A percentile compares a stretch with the other conserved stretches of the same genome.
Conservation (phyloP, 2,797 vertebrate species). For the Lepilemur septentrionalis region DNA sequence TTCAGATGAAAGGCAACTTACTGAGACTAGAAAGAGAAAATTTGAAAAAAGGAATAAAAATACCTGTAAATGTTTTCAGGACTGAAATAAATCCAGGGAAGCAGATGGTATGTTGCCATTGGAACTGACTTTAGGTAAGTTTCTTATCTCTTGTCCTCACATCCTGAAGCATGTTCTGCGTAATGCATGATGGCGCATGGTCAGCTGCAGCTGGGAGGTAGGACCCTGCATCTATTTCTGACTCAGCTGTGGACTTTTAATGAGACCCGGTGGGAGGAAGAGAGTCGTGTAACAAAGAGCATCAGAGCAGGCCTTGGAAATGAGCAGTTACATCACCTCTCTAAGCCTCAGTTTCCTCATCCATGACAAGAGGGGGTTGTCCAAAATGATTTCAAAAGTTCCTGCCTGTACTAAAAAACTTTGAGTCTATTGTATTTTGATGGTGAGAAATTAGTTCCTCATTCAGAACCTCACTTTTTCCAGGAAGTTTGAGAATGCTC, state of each 20-base stretch:
- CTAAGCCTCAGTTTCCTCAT: constrained; percentile 18
- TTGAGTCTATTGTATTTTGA: constrained; percentile 34
- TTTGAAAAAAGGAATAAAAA: not conserved
- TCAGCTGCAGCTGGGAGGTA: not conserved
- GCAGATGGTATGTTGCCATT: not conserved
- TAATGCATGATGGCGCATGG: not conserved
- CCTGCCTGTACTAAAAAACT: not conserved
- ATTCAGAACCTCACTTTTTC: not conserved
- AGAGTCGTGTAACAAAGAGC: not conserved
- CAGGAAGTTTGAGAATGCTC: constrained; percentile 28
- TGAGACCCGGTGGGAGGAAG: not conserved
- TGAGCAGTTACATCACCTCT: not conserved
- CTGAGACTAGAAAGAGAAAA: constrained; percentile 73
- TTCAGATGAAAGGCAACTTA: constrained; percentile 71
- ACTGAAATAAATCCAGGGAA: constrained; percentile 62
- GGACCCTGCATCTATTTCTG: constrained; percentile 30
- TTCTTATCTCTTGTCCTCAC: not conserved
- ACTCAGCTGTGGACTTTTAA: not conserved
- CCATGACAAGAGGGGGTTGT: not conserved
- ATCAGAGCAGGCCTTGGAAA: not conserved
- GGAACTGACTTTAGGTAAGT: not conserved
- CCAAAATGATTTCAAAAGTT: constrained; percentile 19
- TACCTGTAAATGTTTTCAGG: constrained; percentile 61
- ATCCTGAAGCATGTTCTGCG: not conserved
- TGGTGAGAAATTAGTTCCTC: constrained; percentile 4